phyloP scores from a whole-genome alignment of 2,113 vertebrate genomes.

The Hydrochoerus hydrochaeris region DNA sequence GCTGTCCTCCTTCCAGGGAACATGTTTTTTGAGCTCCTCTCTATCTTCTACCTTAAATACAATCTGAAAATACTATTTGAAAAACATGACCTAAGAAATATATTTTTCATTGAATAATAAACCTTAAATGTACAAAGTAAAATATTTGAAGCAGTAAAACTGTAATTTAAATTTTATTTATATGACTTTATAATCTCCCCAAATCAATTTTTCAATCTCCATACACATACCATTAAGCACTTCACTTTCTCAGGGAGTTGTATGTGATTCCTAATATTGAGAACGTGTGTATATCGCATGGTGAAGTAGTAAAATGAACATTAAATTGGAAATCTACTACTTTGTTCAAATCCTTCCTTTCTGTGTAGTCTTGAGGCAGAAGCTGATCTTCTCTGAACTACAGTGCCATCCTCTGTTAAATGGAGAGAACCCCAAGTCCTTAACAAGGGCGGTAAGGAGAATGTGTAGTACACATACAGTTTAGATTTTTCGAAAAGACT shows the following conservation, averaged over 20 bases:
- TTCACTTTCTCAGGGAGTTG: not conserved
- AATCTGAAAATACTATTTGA: conserved; percentile 11
- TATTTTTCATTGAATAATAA: not conserved
- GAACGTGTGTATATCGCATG: not conserved
- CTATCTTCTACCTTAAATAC: not conserved
- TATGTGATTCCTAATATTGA: not conserved
- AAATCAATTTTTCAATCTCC: not conserved
- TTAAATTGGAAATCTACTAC: not conserved
- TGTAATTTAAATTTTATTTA: not conserved
- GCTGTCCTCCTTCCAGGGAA: too few species aligned
- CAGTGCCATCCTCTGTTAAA: not conserved
- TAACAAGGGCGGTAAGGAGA: not conserved
- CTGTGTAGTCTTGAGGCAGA: not conserved
- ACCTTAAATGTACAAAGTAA: not conserved
- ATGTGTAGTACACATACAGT: fast-evolving
- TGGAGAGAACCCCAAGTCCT: not conserved
- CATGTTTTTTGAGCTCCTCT: not conserved
- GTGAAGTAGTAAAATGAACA: not conserved
- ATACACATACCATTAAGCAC: not conserved
- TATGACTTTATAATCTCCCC: not conserved
- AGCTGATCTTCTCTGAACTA: not conserved
- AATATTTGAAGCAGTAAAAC: not conserved
- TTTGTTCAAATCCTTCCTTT: not conserved
- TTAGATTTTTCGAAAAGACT: not conserved
- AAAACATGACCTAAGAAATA: not conserved